phyloP scores from a whole-genome alignment of 2,797 vertebrate genomes.

The Triplophysa bombifrons region DNA sequence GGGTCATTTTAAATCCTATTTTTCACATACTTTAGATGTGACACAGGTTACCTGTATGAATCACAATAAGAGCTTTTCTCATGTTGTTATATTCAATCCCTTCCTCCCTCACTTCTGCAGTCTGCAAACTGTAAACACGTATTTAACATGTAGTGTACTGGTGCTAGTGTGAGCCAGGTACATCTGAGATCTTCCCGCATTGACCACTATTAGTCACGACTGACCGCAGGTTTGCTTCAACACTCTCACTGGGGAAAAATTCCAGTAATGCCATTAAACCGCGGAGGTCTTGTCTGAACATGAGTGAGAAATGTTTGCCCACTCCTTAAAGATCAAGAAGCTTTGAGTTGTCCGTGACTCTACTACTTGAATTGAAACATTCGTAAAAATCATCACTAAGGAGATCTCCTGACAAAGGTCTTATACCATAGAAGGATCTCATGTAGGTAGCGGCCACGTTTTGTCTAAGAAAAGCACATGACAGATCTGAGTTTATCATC shows the following conservation, averaged over 20 bases:
- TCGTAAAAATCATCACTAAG: neutral
- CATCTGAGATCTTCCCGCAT: neutral
- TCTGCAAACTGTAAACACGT: conserved; percentile 43
- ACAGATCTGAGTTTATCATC: conserved; percentile 43
- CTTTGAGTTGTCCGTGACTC: neutral
- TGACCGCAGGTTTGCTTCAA: conserved; percentile 43
- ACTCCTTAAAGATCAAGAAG: conserved; percentile 8
- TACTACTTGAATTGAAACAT: neutral
- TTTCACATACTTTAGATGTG: neutral
- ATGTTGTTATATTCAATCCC: neutral
- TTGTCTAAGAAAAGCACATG: conserved; percentile 10
- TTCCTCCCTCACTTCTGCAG: neutral
- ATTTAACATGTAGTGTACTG: neutral
- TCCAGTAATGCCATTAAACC: conserved; percentile 13
- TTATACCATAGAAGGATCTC: neutral
- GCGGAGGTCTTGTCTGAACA: conserved; percentile 25
- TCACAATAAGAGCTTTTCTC: neutral
- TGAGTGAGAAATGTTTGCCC: neutral
- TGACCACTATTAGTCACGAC: conserved; percentile 18
- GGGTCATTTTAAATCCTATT: neutral
- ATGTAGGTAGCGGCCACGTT: neutral
- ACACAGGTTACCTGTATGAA: neutral
- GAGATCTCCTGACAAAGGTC: neutral
- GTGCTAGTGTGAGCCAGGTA: conserved; percentile 41
- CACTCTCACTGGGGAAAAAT: conserved; percentile 37